A percentile compares a stretch with the other conserved stretches of the same genome.
These are phyloP conservation scores for Syndactyla subalaris DNA, from an alignment of 2,797 vertebrate species.

Conservation along the genomic window DNA sequence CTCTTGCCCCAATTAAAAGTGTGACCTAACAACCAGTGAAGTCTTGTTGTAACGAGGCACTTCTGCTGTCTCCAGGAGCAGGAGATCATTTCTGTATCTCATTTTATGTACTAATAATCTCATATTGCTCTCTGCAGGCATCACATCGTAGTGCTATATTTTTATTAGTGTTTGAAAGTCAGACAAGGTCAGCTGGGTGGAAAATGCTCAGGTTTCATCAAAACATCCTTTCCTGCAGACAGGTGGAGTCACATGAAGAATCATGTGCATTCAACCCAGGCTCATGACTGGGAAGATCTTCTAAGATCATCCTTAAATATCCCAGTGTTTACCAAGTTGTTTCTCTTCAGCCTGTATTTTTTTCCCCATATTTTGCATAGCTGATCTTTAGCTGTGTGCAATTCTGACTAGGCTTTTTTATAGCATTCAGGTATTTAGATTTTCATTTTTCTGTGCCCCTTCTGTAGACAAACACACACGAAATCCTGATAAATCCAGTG, in stretches of 20 bases:
- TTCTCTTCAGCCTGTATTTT: background rate
- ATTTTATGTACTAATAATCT: slow-evolving; percentile 31
- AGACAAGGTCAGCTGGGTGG: slow-evolving; percentile 8
- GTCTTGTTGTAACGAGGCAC: background rate
- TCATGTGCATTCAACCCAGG: background rate
- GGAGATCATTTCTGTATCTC: background rate
- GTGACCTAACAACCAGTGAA: background rate
- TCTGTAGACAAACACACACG: background rate
- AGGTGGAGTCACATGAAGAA: background rate
- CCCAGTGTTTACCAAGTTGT: background rate
- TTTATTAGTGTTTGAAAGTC: slow-evolving; percentile 31
- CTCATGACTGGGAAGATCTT: background rate
- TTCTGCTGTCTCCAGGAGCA: background rate
- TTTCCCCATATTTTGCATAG: fast-evolving
- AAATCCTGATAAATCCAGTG: background rate
- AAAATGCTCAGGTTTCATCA: background rate
- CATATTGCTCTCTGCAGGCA: slow-evolving; percentile 27
- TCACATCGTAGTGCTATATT: background rate
- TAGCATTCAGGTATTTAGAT: background rate
- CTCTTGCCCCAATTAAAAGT: background rate
- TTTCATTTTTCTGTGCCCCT: background rate
- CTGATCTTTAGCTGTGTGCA: background rate
- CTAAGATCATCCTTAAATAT: background rate
- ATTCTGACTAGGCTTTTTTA: background rate
- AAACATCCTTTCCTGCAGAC: background rate